Evolutionary conservation across 2,888 invertebrate genomes (phyloP).

Genomic region (Microctonus brassicae): DNA sequence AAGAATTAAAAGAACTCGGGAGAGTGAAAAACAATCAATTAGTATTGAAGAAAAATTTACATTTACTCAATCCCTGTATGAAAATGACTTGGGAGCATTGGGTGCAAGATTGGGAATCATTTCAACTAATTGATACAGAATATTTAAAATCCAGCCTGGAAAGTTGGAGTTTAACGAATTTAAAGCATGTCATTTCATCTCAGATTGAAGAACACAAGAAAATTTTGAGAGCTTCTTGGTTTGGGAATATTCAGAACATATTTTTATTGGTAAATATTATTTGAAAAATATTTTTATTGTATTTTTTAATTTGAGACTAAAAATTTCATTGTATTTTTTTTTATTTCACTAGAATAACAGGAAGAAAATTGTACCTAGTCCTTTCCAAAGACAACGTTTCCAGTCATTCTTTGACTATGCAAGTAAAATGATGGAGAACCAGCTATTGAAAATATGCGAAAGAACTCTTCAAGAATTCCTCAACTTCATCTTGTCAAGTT

Average conservation of each 20-base stretch:
- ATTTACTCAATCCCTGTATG: constrained; percentile 86
- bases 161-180: constrained; percentile 80
- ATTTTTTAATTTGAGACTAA: not conserved
- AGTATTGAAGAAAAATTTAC: constrained; percentile 74
- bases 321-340: not conserved
- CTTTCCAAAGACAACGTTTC: constrained; percentile 77
- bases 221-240: constrained; percentile 78
- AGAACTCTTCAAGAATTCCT: constrained; percentile 85
- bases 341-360: constrained; percentile 74
- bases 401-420: constrained; percentile 88
- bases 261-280: constrained; percentile 75
- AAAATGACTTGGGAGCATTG: constrained; percentile 84
- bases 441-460: constrained; percentile 85
- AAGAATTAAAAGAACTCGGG: not conserved
- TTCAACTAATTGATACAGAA: constrained; percentile 76
- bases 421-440: constrained; percentile 89
- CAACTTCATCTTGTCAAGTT: constrained; percentile 81
- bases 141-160: constrained; percentile 73
- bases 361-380: constrained; percentile 79
- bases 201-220: constrained; percentile 80
- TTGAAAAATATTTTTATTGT: not conserved
- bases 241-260: constrained; percentile 76
- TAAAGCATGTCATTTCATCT: constrained; percentile 72
- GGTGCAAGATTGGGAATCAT: constrained; percentile 81
- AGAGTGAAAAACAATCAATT: constrained; percentile 57